Percentiles rank a stretch among this genome's conserved stretches.
phyloP scores from a whole-genome alignment of 2,888 invertebrate species.

The Lydus trimaculatus region DNA sequence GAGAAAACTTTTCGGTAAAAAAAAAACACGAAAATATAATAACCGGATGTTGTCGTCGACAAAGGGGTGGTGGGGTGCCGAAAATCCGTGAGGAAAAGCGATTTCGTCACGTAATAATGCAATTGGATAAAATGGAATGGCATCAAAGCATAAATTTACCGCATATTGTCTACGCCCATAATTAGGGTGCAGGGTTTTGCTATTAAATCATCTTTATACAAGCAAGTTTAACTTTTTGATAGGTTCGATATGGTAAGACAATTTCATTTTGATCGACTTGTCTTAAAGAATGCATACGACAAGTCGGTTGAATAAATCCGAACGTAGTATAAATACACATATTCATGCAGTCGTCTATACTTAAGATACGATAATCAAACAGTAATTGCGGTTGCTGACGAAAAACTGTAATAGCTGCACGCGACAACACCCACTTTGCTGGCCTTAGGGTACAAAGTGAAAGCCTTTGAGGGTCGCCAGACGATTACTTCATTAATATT shows the following conservation, averaged over 20 bases:
- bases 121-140: slow-evolving; percentile 11
- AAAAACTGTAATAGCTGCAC: neutral
- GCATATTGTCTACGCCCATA: slow-evolving; percentile 1
- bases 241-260: too few species aligned
- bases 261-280: too few species aligned
- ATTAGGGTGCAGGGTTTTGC: neutral
- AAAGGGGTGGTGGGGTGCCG: neutral
- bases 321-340: neutral
- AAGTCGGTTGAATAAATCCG: too few species aligned
- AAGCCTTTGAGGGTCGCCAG: slow-evolving; percentile 1
- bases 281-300: too few species aligned
- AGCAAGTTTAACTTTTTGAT: neutral
- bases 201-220: neutral
- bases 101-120: slow-evolving; percentile 31
- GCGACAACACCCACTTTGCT: slow-evolving; percentile 3
- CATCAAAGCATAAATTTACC: slow-evolving; percentile 1
- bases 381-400: neutral
- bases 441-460: neutral
- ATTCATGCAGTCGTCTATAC: neutral
- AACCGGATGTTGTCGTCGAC: slow-evolving; percentile 7
- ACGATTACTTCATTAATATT: slow-evolving; percentile 4
- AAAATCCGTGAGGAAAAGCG: slow-evolving; percentile 7
- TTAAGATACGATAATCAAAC: neutral
- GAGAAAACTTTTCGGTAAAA: neutral
- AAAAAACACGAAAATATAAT: slow-evolving; percentile 1